Base-by-base conservation (phyloP, 2,797 vertebrate species). In the Craterocephalus amniculus region DNA sequence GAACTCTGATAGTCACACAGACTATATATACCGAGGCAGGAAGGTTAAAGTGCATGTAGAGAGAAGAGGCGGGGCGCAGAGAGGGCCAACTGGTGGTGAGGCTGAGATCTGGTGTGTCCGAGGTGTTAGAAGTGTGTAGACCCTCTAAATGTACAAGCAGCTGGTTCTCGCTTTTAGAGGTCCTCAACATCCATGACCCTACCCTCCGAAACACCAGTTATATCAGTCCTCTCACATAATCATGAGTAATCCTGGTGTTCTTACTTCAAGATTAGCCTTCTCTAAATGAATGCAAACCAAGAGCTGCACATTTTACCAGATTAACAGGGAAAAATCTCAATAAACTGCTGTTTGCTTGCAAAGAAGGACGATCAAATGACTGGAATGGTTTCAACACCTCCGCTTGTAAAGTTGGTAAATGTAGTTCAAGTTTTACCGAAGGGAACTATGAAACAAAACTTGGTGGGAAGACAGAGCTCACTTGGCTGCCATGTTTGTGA, bases 21-120 rank as follows among this genome's bases (percentile, higher is more conserved):
- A 89, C 94, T 95, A 96, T 98, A 96, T 97, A 97, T 97, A 94
- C 91, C 74, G 40, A 76, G 66, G 85, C 72, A 88, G 88, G 87
- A 93, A 93, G 93, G 94, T 93, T 87, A 91, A 93, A 96, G 96
- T 95, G 93, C 94, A 91, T 7, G 38, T 52, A 34, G 75, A 72
- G 67, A 63, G 69, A 81, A 72, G 88, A 78, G 89, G 91, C 70
- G 85, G 88, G 76, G 72, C 79, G 26, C 66, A 70, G 67, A 45
- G 72, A 35, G 58, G 79, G 78, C 75, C 83, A 86, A 81, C 82
- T 84, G 88, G 82, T 76, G 72, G 75, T 79, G 68, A 85, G 75
- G 69, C 72, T 54, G 70, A 40, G 70, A 60, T n/a, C n/a, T n/a
- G n/a, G n/a, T 63, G 74, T 55, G 73, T 60, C 64, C 9, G 72